Conservation (phyloP, 2,888 invertebrate genomes). For the Pristionchus arcanus region DNA sequence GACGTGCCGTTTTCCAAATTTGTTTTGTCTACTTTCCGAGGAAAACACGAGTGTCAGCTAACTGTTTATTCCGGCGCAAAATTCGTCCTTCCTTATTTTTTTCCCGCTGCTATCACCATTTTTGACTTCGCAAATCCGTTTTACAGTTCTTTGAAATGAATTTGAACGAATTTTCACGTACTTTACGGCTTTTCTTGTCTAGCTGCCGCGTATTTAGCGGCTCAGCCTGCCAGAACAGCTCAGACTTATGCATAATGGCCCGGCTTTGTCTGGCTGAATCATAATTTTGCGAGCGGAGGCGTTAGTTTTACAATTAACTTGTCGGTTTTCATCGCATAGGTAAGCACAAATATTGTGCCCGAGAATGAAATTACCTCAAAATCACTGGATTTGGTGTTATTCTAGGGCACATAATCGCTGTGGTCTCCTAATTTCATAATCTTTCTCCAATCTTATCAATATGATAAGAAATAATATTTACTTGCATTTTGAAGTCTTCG, state of each 20-base stretch:
- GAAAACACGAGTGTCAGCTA: background rate
- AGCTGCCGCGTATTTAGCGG: background rate
- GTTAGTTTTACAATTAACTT: too few species aligned
- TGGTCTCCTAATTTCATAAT: too few species aligned
- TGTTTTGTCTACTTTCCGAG: background rate
- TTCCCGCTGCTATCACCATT: background rate
- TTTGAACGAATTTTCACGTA: background rate
- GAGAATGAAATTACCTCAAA: too few species aligned
- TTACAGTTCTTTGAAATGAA: background rate
- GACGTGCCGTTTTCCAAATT: background rate
- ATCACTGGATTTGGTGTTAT: too few species aligned
- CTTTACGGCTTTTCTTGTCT: background rate
- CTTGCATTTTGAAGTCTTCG: too few species aligned
- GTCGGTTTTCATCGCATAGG: too few species aligned
- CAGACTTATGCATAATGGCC: conserved; percentile 5
- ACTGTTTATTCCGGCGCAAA: background rate
- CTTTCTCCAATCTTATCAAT: too few species aligned
- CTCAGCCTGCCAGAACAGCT: background rate
- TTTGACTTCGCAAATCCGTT: background rate
- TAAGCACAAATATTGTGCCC: too few species aligned
- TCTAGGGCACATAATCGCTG: too few species aligned
- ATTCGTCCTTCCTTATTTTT: too few species aligned
- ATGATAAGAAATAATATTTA: too few species aligned
- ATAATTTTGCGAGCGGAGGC: background rate
- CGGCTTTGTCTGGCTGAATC: background rate